Percentiles rank a stretch among this genome's conserved stretches.
Conservation (phyloP, 2,113 vertebrate genomes). For the Apteryx owenii region DNA sequence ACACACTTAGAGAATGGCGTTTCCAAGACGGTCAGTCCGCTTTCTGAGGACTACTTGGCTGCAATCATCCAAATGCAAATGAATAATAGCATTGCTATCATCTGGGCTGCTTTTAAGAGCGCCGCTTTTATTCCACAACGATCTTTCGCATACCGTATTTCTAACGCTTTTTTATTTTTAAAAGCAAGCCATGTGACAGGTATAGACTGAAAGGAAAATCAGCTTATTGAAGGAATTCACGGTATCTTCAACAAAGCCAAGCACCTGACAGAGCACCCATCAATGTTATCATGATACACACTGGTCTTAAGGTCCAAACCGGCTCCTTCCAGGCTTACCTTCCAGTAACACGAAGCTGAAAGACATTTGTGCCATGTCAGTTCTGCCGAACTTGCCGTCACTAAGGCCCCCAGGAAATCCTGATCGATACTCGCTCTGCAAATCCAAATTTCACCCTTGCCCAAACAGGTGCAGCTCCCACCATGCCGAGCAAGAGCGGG, state of each 20-base stretch:
- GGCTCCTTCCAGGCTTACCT: not conserved
- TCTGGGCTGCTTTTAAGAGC: not conserved
- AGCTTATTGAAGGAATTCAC: not conserved
- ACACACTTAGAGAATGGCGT: not conserved
- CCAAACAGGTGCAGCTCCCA: conserved; percentile 28
- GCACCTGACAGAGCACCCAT: not conserved
- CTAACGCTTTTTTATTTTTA: not conserved
- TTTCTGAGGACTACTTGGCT: not conserved
- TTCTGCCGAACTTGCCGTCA: not conserved
- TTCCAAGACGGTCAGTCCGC: not conserved
- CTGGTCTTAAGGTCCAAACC: not conserved
- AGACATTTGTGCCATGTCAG: not conserved
- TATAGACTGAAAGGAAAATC: not conserved
- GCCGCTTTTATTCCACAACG: not conserved
- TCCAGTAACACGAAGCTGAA: not conserved
- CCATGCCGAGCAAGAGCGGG: not conserved
- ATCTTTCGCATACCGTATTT: not conserved
- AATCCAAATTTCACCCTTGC: not conserved
- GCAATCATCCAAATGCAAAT: not conserved
- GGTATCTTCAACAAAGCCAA: not conserved
- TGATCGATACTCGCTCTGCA: not conserved
- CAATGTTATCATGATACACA: not conserved
- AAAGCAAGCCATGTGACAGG: not conserved
- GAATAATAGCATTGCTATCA: not conserved
- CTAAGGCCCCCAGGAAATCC: not conserved